Conservation (phyloP, 2,113 vertebrate genomes). For the Acanthochromis polyacanthus region DNA sequence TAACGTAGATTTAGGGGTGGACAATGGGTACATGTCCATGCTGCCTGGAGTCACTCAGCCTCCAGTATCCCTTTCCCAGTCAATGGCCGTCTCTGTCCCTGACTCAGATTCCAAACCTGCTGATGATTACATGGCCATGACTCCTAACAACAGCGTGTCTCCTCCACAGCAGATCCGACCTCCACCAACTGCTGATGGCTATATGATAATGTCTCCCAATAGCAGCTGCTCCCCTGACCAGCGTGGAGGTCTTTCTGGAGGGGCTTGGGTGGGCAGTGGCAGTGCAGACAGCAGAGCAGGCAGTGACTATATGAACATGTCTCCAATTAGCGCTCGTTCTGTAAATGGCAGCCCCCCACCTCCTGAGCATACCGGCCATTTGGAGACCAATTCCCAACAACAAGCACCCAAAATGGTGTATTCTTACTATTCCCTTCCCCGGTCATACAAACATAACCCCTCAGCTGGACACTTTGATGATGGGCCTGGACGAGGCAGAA, state of each 20-base stretch:
- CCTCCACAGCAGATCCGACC: slow-evolving; percentile 82
- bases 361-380: slow-evolving; percentile 54
- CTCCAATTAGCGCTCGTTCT: slow-evolving; percentile 82
- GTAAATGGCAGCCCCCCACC: slow-evolving; percentile 81
- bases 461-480: slow-evolving; percentile 74
- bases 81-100: slow-evolving; percentile 73
- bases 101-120: slow-evolving; percentile 76
- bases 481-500: slow-evolving; percentile 74
- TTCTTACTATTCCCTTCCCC: slow-evolving; percentile 84
- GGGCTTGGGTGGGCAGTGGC: slow-evolving; percentile 77
- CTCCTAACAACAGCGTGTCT: slow-evolving; percentile 83
- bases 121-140: slow-evolving; percentile 88
- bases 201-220: slow-evolving; percentile 88
- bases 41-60: slow-evolving; percentile 82
- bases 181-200: slow-evolving; percentile 81
- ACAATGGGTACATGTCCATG: slow-evolving; percentile 87
- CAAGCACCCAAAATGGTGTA: slow-evolving; percentile 84
- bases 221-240: slow-evolving; percentile 87
- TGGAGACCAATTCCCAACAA: slow-evolving; percentile 73
- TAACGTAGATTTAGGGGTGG: slow-evolving; percentile 64
- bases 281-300: slow-evolving; percentile 79
- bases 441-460: slow-evolving; percentile 83
- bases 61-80: slow-evolving; percentile 74
- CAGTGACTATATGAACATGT: slow-evolving; percentile 90
- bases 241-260: slow-evolving; percentile 70